Evolutionary conservation across 2,113 vertebrate genomes (phyloP).

Genomic region (Dolichotis patagonum): DNA sequence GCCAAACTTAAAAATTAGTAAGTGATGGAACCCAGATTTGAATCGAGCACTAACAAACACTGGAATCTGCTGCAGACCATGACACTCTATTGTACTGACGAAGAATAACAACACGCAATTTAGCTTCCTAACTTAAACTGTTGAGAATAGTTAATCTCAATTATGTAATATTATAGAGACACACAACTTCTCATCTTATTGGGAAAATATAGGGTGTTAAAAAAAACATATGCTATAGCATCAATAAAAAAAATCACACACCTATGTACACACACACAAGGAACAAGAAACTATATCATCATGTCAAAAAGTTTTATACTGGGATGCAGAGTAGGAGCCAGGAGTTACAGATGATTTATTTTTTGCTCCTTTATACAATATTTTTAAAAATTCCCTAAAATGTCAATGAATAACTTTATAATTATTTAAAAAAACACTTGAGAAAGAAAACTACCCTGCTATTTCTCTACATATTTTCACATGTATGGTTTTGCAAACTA

Average conservation of each 20-base stretch:
- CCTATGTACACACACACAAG: not conserved
- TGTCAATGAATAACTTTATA: not conserved
- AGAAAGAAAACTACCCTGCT: not conserved
- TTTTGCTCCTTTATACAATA: not conserved
- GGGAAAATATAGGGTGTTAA: not conserved
- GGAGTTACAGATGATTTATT: not conserved
- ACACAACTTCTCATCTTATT: not conserved
- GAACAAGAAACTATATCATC: not conserved
- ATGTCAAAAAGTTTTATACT: not conserved
- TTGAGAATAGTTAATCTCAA: not conserved
- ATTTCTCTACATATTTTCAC: not conserved
- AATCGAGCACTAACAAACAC: not conserved
- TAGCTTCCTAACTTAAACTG: not conserved
- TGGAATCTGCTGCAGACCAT: not conserved
- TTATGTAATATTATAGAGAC: not conserved
- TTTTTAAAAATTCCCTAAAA: not conserved
- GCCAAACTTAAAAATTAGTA: not conserved
- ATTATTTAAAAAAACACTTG: not conserved
- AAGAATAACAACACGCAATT: not conserved
- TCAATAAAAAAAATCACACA: not conserved
- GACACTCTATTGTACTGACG: not conserved
- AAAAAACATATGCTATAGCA: not conserved
- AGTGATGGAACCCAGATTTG: not conserved
- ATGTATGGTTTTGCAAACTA: not conserved
- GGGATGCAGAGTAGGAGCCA: not conserved